Conservation (phyloP, 2,888 invertebrate genomes). For the Drosophila flavopinicola region DNA sequence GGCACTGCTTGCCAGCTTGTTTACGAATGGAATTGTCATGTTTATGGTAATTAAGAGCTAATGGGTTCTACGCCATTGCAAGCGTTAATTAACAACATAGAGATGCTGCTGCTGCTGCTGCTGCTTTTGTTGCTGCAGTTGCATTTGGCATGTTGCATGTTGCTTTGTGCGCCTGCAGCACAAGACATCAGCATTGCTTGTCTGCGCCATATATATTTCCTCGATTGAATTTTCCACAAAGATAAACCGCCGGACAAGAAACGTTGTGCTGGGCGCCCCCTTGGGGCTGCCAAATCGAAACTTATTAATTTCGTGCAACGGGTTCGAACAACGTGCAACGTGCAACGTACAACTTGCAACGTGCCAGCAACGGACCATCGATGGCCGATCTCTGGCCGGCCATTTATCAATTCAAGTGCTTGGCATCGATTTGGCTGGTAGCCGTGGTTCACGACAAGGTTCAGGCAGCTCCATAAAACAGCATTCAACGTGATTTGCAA, state of each 20-base stretch:
- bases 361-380: constrained; percentile 22
- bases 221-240: constrained; percentile 69
- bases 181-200: constrained; percentile 7
- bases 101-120: constrained; percentile 13
- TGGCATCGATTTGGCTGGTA: constrained; percentile 48
- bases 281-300: constrained; percentile 66
- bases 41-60: constrained; percentile 79
- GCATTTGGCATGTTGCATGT: no score
- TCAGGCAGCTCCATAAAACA: constrained; percentile 43
- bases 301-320: constrained; percentile 72
- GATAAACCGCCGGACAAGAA: constrained; percentile 39
- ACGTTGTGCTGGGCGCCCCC: constrained; percentile 35
- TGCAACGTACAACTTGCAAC: constrained; percentile 2
- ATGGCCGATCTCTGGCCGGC: constrained; percentile 59
- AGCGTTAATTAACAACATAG: constrained; percentile 71
- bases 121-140: constrained; percentile 14
- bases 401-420: constrained; percentile 71
- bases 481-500: constrained; percentile 46
- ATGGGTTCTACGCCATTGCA: constrained; percentile 79
- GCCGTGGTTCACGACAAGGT: constrained; percentile 54
- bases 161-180: constrained; percentile 44
- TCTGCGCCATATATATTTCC: constrained; percentile 58
- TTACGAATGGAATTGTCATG: constrained; percentile 69
- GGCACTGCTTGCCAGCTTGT: constrained; percentile 52
- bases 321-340: constrained; percentile 31